phyloP scores from a whole-genome alignment of 2,797 vertebrate species.

The Anguilla marmorata region DNA sequence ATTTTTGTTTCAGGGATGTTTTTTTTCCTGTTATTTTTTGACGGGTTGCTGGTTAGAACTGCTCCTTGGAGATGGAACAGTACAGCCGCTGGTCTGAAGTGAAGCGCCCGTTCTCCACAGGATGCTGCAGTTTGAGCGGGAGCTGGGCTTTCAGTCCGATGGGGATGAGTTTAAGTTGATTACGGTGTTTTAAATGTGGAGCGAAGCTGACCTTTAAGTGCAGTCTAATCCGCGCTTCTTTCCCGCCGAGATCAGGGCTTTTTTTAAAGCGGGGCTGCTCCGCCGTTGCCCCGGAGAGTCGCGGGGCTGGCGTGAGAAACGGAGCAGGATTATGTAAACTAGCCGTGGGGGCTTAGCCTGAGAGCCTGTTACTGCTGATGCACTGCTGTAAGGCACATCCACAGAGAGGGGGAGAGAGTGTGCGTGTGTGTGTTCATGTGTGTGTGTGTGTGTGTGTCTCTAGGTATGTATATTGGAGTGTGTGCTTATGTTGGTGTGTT shows the following conservation, averaged over 20 bases:
- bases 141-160: not conserved
- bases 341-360: too few relatives aligned
- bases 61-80: too few relatives aligned
- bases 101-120: not conserved
- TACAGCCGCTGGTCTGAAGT: not conserved
- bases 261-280: not conserved
- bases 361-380: not conserved
- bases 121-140: not conserved
- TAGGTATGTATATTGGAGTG: too few relatives aligned
- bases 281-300: not conserved
- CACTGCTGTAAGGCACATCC: not conserved
- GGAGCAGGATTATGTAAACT: not conserved
- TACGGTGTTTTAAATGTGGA: not conserved
- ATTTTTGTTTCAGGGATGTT: too few relatives aligned
- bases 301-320: not conserved
- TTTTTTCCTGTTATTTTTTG: too few relatives aligned
- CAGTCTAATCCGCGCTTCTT: not conserved
- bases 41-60: too few relatives aligned
- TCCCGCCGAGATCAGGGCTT: not conserved
- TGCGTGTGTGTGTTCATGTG: too few relatives aligned
- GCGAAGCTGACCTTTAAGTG: not conserved
- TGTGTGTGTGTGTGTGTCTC: not conserved
- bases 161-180: not conserved
- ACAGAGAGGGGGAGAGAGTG: too few relatives aligned
- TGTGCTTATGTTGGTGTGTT: not conserved